Conservation (phyloP, 1,140 invertebrate genomes). For the Andrena cerasifolii region DNA sequence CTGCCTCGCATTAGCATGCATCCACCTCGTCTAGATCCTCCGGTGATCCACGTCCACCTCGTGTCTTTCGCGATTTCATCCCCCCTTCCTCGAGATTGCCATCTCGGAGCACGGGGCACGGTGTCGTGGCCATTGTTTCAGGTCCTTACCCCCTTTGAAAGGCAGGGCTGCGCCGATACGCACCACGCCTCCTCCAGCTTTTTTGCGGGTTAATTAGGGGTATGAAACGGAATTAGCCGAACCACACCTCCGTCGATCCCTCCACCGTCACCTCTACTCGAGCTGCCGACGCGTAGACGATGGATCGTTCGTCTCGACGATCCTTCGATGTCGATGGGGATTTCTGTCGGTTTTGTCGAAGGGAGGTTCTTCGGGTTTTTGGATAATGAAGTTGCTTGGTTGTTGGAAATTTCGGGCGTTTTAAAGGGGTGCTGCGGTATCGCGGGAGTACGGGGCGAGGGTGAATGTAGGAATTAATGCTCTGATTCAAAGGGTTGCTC, state of each 20-base stretch:
- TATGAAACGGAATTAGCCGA: conserved; percentile 61
- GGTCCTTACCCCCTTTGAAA: conserved; percentile 46
- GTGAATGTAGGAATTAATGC: too few species aligned
- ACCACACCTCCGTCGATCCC: conserved; percentile 63
- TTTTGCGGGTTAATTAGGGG: conserved; percentile 65
- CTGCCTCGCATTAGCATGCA: not conserved
- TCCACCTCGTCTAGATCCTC: not conserved
- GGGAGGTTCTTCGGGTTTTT: too few species aligned
- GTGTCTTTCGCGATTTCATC: too few species aligned
- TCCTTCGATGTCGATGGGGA: not conserved
- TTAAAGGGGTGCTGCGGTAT: too few species aligned
- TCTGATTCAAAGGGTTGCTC: too few species aligned
- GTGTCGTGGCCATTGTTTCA: conserved; percentile 59
- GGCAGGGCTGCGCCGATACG: conserved; percentile 53
- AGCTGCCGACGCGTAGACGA: conserved; percentile 43
- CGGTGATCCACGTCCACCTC: too few species aligned
- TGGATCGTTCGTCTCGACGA: too few species aligned
- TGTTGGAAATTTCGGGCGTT: too few species aligned
- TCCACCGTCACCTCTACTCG: conserved; percentile 54
- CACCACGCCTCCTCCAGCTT: conserved; percentile 58
- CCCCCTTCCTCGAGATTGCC: conserved; percentile 4
- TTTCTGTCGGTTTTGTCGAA: too few species aligned
- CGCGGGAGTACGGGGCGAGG: too few species aligned
- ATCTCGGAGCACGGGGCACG: conserved; percentile 22
- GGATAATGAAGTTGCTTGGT: too few species aligned